These are phyloP conservation scores for Cercocebus atys DNA, from an alignment of 2,113 vertebrate species.

Conservation along the genomic window DNA sequence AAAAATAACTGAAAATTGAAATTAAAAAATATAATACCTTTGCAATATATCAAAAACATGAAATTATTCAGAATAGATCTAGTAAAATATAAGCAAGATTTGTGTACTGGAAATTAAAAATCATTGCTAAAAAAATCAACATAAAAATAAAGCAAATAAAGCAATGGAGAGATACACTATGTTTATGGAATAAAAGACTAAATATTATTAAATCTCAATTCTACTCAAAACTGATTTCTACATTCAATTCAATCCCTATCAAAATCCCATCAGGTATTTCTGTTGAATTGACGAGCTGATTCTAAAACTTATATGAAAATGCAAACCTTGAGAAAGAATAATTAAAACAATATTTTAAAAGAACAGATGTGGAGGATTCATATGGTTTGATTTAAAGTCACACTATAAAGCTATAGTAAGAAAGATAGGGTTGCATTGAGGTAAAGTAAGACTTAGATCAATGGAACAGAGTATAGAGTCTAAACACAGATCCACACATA, in stretches of 20 bases:
- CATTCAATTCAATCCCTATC: neutral
- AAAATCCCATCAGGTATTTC: neutral
- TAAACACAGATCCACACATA: too few species aligned
- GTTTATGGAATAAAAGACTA: neutral
- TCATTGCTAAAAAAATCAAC: neutral
- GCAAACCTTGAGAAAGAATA: neutral
- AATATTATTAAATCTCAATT: neutral
- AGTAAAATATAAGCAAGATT: neutral
- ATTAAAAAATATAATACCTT: neutral
- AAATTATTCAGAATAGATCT: neutral
- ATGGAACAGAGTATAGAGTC: too few species aligned
- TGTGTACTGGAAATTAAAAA: neutral
- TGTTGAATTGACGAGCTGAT: neutral
- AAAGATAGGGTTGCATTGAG: too few species aligned
- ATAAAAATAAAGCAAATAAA: neutral
- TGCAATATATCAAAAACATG: neutral
- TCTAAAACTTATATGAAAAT: neutral
- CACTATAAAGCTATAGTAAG: too few species aligned
- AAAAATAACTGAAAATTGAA: neutral
- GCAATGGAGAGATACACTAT: neutral
- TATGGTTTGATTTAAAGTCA: too few species aligned
- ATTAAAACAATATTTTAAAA: neutral
- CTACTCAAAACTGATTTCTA: neutral
- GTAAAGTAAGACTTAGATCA: too few species aligned
- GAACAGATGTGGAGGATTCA: neutral